These are phyloP conservation scores for Oscheius sp. DNA, from an alignment of 2,888 invertebrate genomes.

Conservation along the genomic window DNA sequence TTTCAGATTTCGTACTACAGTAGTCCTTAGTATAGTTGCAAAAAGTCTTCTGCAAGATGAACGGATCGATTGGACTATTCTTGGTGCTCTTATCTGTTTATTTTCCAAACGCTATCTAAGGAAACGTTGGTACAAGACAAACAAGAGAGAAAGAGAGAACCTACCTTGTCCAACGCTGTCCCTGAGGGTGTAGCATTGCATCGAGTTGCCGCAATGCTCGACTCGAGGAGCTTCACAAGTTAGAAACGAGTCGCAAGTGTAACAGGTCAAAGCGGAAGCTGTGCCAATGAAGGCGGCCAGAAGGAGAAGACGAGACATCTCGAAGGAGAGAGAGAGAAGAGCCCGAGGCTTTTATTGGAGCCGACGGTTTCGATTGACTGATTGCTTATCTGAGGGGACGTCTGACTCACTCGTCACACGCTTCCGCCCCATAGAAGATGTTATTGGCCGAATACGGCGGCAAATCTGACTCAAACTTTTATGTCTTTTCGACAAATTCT, in stretches of 20 bases:
- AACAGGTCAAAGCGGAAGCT: slow-evolving; percentile 10
- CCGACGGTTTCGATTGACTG: slow-evolving; percentile 15
- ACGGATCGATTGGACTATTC: too few species aligned
- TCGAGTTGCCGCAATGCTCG: slow-evolving; percentile 15
- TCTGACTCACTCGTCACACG: slow-evolving; percentile 21
- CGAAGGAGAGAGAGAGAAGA: background rate
- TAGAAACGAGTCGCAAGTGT: slow-evolving; percentile 27
- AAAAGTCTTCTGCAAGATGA: too few species aligned
- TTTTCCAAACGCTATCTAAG: background rate
- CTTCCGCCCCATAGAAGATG: background rate
- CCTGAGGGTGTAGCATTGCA: slow-evolving; percentile 23
- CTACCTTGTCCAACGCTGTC: slow-evolving; percentile 12
- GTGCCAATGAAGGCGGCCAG: slow-evolving; percentile 8
- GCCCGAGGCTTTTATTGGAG: slow-evolving; percentile 14
- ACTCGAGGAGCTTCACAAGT: slow-evolving; percentile 11
- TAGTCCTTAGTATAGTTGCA: too few species aligned
- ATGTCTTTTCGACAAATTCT: too few species aligned
- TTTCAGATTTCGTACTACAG: too few species aligned
- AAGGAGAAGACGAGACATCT: slow-evolving; percentile 15
- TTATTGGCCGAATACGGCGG: too few species aligned
- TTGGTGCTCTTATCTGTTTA: slow-evolving; percentile 14
- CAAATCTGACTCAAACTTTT: too few species aligned
- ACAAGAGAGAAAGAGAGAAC: background rate
- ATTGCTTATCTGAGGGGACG: slow-evolving; percentile 13
- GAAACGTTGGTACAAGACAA: background rate